Percentiles rank a stretch among this genome's conserved stretches.
Conservation (phyloP, 1,140 invertebrate genomes). For the roundworm (Caenorhabditis elegans) region WBcel235 BX284606.5:14056501-14057000, state of each 20-base stretch:
- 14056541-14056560: constrained; percentile 92
- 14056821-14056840: constrained; percentile 13
- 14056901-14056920: too few species aligned
- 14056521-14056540: constrained; percentile 27
- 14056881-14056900: too few species aligned
- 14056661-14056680: background rate
- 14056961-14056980: too few species aligned
- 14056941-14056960: too few species aligned
- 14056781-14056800: constrained; percentile 60
- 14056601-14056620: constrained; percentile 12
- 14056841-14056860: too few species aligned
- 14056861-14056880: too few species aligned
- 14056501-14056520: too few species aligned
- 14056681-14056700: background rate
- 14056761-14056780: constrained; percentile 83
- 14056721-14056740: constrained; percentile 25
- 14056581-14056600: constrained; percentile 79
- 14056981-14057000: too few species aligned
- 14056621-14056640: constrained; percentile 15
- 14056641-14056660: constrained; percentile 26
- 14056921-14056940: too few species aligned
- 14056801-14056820: constrained; percentile 46
- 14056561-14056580: constrained; percentile 96
- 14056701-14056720: background rate
- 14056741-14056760: constrained; percentile 64